Conservation (phyloP, 2,113 vertebrate genomes). For the Brachypteracias leptosomus region DNA sequence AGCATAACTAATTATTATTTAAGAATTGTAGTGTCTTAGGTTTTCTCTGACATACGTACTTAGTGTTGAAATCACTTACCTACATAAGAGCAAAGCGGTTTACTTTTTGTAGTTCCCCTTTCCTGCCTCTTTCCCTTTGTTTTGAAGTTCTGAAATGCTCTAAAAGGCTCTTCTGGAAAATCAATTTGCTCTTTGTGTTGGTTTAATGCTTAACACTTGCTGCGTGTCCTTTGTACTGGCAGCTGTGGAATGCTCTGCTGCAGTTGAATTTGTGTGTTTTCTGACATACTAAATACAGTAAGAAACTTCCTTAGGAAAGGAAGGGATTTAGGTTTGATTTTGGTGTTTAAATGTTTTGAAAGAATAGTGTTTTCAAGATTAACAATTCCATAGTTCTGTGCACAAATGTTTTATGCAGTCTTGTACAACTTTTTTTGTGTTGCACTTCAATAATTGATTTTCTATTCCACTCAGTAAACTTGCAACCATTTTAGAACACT, state of each 20-base stretch:
- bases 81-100: background rate
- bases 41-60: background rate
- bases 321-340: background rate
- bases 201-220: slow-evolving; percentile 52
- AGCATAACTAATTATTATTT: background rate
- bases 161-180: slow-evolving; percentile 34
- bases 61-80: background rate
- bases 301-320: background rate
- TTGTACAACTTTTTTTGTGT: background rate
- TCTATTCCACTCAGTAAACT: background rate
- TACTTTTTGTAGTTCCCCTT: background rate
- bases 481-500: background rate
- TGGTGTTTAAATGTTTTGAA: background rate
- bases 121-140: background rate
- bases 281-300: background rate
- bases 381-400: background rate
- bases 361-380: background rate
- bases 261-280: background rate
- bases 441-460: background rate
- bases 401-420: background rate
- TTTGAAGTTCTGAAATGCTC: slow-evolving; percentile 6
- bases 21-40: background rate
- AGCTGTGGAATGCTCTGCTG: slow-evolving; percentile 25
- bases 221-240: slow-evolving; percentile 24
- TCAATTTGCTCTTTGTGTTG: slow-evolving; percentile 39